Conservation (phyloP, 1,140 invertebrate species). For the Scaptomyza graminum region DNA sequence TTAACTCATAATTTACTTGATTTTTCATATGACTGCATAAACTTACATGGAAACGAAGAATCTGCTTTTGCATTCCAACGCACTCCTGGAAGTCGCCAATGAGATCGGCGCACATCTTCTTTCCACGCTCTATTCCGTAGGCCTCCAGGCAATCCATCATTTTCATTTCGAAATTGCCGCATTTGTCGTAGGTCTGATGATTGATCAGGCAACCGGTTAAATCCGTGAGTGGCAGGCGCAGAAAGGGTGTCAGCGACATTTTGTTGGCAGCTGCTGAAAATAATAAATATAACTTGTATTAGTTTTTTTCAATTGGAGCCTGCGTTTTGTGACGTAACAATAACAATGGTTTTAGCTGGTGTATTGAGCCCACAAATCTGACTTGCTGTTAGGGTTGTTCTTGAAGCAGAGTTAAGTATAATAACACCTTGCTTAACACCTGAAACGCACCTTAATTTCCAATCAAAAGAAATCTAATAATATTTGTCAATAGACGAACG, state of each 20-base stretch:
- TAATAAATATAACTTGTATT: constrained; percentile 8
- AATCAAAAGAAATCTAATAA: constrained; percentile 31
- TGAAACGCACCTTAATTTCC: constrained; percentile 51
- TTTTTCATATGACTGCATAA: not conserved
- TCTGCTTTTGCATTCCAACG: constrained; percentile 85
- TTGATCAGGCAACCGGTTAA: constrained; percentile 86
- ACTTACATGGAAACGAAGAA: constrained; percentile 85
- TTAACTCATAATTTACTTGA: constrained; percentile 1
- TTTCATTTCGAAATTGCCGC: constrained; percentile 87
- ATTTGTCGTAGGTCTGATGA: constrained; percentile 86
- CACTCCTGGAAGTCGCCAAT: constrained; percentile 89
- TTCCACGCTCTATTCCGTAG: constrained; percentile 87
- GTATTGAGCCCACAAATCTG: no score
- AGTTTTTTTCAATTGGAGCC: constrained; percentile 6
- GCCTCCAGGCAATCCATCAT: constrained; percentile 90
- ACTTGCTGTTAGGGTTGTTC: not conserved
- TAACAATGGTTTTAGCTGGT: constrained; percentile 40
- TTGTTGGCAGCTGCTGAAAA: constrained; percentile 18
- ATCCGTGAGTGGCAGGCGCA: constrained; percentile 88
- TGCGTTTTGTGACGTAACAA: constrained; percentile 68
- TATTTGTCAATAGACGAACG: constrained; percentile 30
- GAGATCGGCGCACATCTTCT: constrained; percentile 85
- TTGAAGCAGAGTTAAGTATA: not conserved
- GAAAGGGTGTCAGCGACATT: constrained; percentile 86
- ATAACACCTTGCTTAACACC: not conserved